Base-by-base conservation (phyloP, 2,888 invertebrate species). In the Tridacna crocea region DNA sequence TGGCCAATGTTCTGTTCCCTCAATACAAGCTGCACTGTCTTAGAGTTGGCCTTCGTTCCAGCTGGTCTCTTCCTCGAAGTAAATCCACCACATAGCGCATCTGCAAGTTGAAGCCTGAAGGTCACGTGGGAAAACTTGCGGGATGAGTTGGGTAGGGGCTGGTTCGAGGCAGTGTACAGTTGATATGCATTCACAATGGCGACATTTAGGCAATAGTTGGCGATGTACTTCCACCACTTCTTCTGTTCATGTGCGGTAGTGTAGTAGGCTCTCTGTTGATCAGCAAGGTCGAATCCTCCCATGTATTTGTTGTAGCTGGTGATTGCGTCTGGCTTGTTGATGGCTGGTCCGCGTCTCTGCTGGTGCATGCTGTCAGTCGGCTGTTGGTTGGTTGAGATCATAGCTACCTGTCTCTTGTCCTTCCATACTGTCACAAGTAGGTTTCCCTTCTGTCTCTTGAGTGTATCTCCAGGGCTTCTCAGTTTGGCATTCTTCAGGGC, bases 251-350 rank as follows among this genome's bases (percentile, higher is more conserved):
- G 65, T 19, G 51, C 66, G 10, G 73, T 48, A 17, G 48, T 55
- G 48, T 82, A 82, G 27, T 70, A 46, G 24, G 75, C 74, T 47
- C 81, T 77, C 11, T 79, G 75, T 65, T 79, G 75, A 68, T 85
- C 85, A 11, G 85, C 77, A 36, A 77, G 79, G 60, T 85, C 85
- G 11, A 82, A 82, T 27, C 85, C 36, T 4, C 8, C 36, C 36
- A 36, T 36, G 36, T 36, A 36, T 8, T 36, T 36, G 8, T 36
- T 36, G 77, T 60, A 60, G 8, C 79, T 65, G 27, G 68, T 22
- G 13, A 46, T 47, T 1, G 78, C 80, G 65, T 68, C 76, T 36
- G 77, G 48, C 17, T 55, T 36, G 12, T n/a, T 48, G n/a, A 63
- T 60, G 22, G 76, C 74, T 74, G 75, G 61, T 65, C 74, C 72